phyloP scores from a whole-genome alignment of 2,888 invertebrate genomes.

The Itoplectis maculator region DNA sequence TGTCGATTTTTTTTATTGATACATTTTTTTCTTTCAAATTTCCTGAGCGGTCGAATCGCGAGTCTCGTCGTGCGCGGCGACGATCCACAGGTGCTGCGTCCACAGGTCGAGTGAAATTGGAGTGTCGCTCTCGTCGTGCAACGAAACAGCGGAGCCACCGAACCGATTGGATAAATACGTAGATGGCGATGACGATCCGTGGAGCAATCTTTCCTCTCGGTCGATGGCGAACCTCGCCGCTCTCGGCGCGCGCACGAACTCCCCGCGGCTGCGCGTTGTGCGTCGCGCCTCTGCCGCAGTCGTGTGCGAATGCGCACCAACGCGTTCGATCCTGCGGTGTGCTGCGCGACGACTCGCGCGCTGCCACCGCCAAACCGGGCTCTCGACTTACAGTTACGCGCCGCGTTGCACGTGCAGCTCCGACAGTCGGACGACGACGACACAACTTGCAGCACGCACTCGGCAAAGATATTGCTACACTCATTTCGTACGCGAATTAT shows the following conservation, averaged over 20 bases:
- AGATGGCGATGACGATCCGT: conserved; percentile 60
- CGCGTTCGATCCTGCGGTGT: conserved; percentile 31
- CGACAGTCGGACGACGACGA: conserved; percentile 23
- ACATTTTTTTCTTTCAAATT: conserved; percentile 7
- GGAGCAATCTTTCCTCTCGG: conserved; percentile 51
- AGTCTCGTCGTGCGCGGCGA: conserved; percentile 7
- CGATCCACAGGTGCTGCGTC: conserved; percentile 40
- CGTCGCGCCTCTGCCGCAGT: not conserved
- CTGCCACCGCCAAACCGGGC: conserved; percentile 16
- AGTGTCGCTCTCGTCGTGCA: conserved; percentile 47
- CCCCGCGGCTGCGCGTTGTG: no score
- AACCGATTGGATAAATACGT: conserved; percentile 59
- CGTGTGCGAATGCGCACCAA: conserved; percentile 14
- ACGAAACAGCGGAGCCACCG: conserved; percentile 48
- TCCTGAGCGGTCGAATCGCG: not conserved
- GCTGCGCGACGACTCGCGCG: not conserved
- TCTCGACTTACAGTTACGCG: conserved; percentile 9
- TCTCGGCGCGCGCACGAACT: no score
- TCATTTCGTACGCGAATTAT: not conserved
- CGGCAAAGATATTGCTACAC: not conserved
- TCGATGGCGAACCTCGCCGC: not conserved
- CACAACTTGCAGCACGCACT: not conserved
- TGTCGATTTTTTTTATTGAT: no score
- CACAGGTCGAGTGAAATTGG: conserved; percentile 42
- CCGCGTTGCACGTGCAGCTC: conserved; percentile 7